Evolutionary conservation across 2,113 vertebrate genomes (phyloP).

Genomic region (Gambusia affinis): DNA sequence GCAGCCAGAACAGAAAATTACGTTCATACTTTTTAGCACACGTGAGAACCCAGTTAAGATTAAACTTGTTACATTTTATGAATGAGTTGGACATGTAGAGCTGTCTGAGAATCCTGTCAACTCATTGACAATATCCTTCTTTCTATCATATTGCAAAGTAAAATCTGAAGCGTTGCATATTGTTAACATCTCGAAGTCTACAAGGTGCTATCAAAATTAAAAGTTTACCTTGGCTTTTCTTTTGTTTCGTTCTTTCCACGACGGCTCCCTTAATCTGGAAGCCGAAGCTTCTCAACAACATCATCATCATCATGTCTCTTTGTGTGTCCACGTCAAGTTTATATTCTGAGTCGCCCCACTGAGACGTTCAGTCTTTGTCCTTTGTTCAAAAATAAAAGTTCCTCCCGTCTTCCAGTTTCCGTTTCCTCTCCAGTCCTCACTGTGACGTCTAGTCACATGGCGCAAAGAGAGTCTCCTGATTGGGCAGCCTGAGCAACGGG

Average conservation of each 20-base stretch:
- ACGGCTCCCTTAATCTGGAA: background rate
- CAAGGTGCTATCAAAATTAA: constrained; percentile 20
- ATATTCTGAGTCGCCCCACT: constrained; percentile 7
- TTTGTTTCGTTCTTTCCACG: background rate
- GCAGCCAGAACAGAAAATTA: constrained; percentile 34
- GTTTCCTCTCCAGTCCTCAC: constrained; percentile 4
- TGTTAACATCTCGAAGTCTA: background rate
- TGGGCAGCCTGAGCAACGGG: constrained; percentile 5
- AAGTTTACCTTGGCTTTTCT: background rate
- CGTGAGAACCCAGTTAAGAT: constrained; percentile 2
- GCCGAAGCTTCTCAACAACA: background rate
- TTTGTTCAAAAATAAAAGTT: constrained; percentile 3
- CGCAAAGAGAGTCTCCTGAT: constrained; percentile 12
- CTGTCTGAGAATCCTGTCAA: constrained; percentile 3
- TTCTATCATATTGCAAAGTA: constrained; percentile 8
- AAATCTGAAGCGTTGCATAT: background rate
- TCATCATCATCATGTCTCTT: constrained; percentile 10
- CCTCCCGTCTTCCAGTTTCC: constrained; percentile 9
- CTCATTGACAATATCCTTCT: constrained; percentile 2
- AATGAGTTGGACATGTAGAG: constrained; percentile 11
- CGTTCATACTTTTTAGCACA: background rate
- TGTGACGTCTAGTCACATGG: constrained; percentile 19
- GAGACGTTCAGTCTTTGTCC: constrained; percentile 17
- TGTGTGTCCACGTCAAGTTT: constrained; percentile 8
- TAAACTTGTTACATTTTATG: constrained; percentile 18